phyloP scores from a whole-genome alignment of 2,888 invertebrate genomes.

The Automeris io region DNA sequence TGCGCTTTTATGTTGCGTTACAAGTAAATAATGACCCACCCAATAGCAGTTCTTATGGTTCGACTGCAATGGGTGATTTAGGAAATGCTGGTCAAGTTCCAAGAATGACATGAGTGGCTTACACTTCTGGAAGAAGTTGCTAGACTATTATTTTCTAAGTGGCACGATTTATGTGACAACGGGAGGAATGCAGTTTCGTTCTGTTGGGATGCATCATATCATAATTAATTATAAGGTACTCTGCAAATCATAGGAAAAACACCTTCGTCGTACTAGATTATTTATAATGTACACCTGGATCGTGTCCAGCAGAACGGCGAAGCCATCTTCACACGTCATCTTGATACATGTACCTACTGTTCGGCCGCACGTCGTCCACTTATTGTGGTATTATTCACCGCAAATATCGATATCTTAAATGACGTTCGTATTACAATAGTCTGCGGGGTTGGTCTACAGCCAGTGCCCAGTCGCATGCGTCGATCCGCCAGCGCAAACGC shows the following conservation, averaged over 20 bases:
- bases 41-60: too few species aligned
- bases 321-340: conserved; percentile 33
- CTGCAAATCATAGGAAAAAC: not conserved
- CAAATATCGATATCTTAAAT: conserved; percentile 68
- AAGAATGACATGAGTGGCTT: not conserved
- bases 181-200: not conserved
- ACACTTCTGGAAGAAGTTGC: not conserved
- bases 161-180: not conserved
- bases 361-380: conserved; percentile 46
- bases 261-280: not conserved
- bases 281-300: conserved; percentile 56
- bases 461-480: conserved; percentile 65
- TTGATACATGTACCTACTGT: conserved; percentile 28
- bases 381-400: conserved; percentile 57
- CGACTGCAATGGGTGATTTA: not conserved
- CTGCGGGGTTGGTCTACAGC: conserved; percentile 53
- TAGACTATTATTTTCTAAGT: not conserved
- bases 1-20: too few species aligned
- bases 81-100: not conserved
- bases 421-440: conserved; percentile 63
- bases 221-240: not conserved
- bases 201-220: not conserved
- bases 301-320: conserved; percentile 55
- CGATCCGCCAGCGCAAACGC: conserved; percentile 64
- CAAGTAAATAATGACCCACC: too few species aligned